Conservation (phyloP, 2,113 vertebrate species). For the Scopus umbretta region DNA sequence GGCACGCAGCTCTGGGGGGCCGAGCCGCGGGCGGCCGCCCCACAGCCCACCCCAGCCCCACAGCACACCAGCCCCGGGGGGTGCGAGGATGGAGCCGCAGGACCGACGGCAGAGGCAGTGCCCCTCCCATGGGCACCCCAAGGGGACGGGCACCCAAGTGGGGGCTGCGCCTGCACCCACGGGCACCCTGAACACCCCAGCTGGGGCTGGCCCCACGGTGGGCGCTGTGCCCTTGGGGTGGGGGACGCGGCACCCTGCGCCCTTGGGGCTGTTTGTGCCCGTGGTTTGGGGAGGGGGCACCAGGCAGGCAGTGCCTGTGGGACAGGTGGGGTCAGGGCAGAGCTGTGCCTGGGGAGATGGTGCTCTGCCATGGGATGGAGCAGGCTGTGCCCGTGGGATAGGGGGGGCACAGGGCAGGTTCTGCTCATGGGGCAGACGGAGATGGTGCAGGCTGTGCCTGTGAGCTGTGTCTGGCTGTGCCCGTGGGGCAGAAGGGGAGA, state of each 20-base stretch:
- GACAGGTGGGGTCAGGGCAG: background rate
- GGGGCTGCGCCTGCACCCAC: fast-evolving
- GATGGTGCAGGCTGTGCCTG: background rate
- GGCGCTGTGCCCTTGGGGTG: background rate
- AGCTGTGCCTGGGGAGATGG: background rate
- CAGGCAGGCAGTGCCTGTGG: background rate
- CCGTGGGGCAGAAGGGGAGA: background rate
- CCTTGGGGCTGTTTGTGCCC: background rate
- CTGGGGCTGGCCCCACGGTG: background rate
- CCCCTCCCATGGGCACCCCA: background rate
- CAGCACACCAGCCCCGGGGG: background rate
- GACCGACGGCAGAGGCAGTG: background rate
- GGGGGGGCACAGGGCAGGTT: background rate
- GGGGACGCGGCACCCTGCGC: background rate
- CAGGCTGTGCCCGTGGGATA: background rate
- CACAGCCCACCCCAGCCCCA: constrained; percentile 24
- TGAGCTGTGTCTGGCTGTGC: background rate
- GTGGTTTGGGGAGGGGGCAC: background rate
- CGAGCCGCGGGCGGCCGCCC: background rate
- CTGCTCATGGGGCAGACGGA: background rate
- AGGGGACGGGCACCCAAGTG: background rate
- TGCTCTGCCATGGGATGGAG: background rate
- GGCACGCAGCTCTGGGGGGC: background rate
- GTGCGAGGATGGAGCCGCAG: background rate
- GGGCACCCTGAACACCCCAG: background rate